Percentiles rank a stretch among this genome's conserved stretches.
These are phyloP conservation scores for Laticauda laticaudata DNA, from an alignment of 2,113 vertebrate species.

Conservation along the genomic window DNA sequence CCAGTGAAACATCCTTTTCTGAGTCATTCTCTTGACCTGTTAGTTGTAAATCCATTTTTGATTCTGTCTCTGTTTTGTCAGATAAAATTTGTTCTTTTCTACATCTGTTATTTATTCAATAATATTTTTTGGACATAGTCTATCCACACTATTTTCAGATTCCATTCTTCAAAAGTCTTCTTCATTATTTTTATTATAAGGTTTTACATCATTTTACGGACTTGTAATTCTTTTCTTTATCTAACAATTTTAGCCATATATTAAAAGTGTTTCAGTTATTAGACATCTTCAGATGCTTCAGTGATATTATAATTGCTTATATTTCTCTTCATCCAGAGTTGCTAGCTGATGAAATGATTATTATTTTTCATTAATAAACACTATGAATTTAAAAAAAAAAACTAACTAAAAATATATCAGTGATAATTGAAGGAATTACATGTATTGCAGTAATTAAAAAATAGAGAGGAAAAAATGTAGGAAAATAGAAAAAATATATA, in stretches of 20 bases:
- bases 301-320: too few relatives aligned
- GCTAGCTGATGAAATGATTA: neutral
- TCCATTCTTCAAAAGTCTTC: too few relatives aligned
- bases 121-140: too few relatives aligned
- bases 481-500: neutral
- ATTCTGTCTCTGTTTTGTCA: too few relatives aligned
- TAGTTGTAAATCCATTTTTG: neutral
- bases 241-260: too few relatives aligned
- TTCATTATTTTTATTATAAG: too few relatives aligned
- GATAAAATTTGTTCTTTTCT: too few relatives aligned
- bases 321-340: neutral
- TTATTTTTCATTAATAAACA: neutral
- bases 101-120: too few relatives aligned
- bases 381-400: neutral
- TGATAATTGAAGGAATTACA: neutral
- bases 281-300: neutral
- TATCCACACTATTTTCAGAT: too few relatives aligned
- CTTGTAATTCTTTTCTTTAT: too few relatives aligned
- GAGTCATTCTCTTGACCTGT: neutral
- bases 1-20: neutral
- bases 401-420: neutral
- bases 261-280: too few relatives aligned
- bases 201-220: too few relatives aligned
- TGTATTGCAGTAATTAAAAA: neutral
- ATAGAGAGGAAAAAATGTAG: neutral